phyloP scores from a whole-genome alignment of 2,888 invertebrate species.

The Trichogramma dendrolimi region DNA sequence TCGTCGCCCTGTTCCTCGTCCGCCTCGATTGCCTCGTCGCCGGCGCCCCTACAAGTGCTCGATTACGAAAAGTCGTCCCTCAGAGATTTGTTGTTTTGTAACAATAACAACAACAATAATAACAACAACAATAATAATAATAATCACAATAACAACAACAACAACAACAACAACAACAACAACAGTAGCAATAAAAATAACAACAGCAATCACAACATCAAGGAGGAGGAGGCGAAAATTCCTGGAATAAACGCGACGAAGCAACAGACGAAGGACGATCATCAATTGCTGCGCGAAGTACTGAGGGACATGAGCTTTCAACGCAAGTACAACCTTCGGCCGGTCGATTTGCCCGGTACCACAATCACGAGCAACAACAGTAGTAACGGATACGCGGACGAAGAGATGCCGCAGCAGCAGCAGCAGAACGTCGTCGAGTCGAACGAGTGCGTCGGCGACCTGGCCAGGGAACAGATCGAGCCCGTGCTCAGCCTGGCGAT shows the following conservation, averaged over 20 bases:
- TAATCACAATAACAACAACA: neutral
- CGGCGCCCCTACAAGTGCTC: slow-evolving; percentile 44
- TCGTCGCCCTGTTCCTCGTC: slow-evolving; percentile 25
- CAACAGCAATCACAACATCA: neutral
- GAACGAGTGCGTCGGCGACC: slow-evolving; percentile 58
- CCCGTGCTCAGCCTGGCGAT: slow-evolving; percentile 80
- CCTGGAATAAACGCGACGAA: neutral
- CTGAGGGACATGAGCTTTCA: slow-evolving; percentile 81
- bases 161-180: neutral
- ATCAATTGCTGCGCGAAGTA: slow-evolving; percentile 75
- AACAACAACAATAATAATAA: neutral
- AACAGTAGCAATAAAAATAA: neutral
- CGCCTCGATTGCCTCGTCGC: slow-evolving; percentile 24
- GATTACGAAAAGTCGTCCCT: slow-evolving; percentile 53
- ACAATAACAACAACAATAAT: neutral
- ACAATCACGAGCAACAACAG: slow-evolving; percentile 46
- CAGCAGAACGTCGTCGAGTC: slow-evolving; percentile 59
- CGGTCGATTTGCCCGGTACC: slow-evolving; percentile 63
- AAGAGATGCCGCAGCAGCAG: slow-evolving; percentile 52
- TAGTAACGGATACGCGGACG: slow-evolving; percentile 44
- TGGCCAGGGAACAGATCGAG: slow-evolving; percentile 73
- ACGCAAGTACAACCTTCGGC: slow-evolving; percentile 75
- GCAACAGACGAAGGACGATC: slow-evolving; percentile 52
- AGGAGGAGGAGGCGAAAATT: neutral
- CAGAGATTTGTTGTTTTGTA: slow-evolving; percentile 41